Percentiles rank a stretch among this genome's conserved stretches.
Conservation (phyloP, 1,140 invertebrate species). For the Sinonovacula constricta region DNA sequence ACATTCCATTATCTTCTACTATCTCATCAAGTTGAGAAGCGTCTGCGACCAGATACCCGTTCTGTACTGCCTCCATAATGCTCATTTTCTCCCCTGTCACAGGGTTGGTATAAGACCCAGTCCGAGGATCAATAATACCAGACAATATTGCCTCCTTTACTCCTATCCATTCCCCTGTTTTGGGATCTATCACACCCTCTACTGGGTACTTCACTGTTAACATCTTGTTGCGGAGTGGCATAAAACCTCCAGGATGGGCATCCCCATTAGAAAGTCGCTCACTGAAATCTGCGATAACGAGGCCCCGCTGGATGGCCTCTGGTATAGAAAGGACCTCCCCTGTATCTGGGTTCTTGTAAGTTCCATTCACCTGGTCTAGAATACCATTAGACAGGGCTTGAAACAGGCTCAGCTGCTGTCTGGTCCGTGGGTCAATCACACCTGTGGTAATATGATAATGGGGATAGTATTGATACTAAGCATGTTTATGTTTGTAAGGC, state of each 20-base stretch:
- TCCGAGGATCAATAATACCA: constrained; percentile 72
- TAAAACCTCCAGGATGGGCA: constrained; percentile 55
- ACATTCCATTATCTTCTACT: constrained; percentile 57
- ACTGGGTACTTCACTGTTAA: constrained; percentile 64
- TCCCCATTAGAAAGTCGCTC: constrained; percentile 59
- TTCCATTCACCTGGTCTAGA: constrained; percentile 86
- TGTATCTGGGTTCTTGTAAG: constrained; percentile 85
- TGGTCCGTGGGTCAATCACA: constrained; percentile 89
- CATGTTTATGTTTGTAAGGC: no score
- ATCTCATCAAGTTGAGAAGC: constrained; percentile 56
- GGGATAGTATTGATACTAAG: no score
- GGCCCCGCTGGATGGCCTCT: constrained; percentile 87
- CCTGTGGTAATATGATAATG: no score
- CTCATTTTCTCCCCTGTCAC: constrained; percentile 73
- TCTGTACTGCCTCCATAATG: constrained; percentile 74
- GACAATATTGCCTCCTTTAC: constrained; percentile 72
- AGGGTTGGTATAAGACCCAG: constrained; percentile 75
- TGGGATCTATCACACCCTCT: constrained; percentile 80
- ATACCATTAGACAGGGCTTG: constrained; percentile 92
- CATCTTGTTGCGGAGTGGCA: constrained; percentile 60
- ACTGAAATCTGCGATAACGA: constrained; percentile 80
- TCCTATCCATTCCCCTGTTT: constrained; percentile 73
- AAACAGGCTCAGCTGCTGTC: constrained; percentile 87
- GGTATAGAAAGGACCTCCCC: constrained; percentile 89
- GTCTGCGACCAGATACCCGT: constrained; percentile 72